Percentiles rank a stretch among this genome's conserved stretches.
Evolutionary conservation across 2,797 vertebrate species (phyloP).

Genomic region (Champsocephalus gunnari): DNA sequence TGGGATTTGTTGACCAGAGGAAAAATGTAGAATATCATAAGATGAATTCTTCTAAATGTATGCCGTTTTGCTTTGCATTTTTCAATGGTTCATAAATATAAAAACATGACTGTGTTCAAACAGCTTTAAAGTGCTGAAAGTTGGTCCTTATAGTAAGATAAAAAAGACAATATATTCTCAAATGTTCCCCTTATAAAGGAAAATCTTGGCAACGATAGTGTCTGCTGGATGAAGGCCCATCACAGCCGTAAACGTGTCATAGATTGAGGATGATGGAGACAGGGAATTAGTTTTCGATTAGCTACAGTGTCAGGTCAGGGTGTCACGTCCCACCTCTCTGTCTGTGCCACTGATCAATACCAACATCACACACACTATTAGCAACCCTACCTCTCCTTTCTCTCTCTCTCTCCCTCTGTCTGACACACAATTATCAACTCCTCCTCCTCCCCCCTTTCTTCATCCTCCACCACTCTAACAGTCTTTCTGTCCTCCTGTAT

Average conservation of each 20-base stretch:
- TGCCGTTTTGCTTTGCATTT: no score
- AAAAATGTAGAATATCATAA: no score
- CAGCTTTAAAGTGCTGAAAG: no score
- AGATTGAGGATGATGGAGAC: constrained; percentile 53
- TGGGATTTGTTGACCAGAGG: no score
- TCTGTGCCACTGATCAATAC: constrained; percentile 79
- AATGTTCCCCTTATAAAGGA: background rate
- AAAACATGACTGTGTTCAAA: no score
- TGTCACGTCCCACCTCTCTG: constrained; percentile 70
- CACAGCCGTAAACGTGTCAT: constrained; percentile 33
- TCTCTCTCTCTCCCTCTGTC: constrained; percentile 41
- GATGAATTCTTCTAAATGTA: no score
- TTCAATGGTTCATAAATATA: no score
- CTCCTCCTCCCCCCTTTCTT: constrained; percentile 8
- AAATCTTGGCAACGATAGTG: constrained; percentile 20
- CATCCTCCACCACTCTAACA: constrained; percentile 30
- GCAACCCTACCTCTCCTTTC: constrained; percentile 57
- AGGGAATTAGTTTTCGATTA: constrained; percentile 83
- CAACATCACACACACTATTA: constrained; percentile 76
- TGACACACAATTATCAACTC: constrained; percentile 74
- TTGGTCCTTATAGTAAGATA: background rate
- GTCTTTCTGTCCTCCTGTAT: background rate
- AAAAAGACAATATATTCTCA: background rate
- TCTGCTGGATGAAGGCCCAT: constrained; percentile 24
- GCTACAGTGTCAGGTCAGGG: constrained; percentile 72